A percentile compares a stretch with the other conserved stretches of the same genome.
phyloP scores from a whole-genome alignment of 1,140 invertebrate genomes.

The Diprion similis region DNA sequence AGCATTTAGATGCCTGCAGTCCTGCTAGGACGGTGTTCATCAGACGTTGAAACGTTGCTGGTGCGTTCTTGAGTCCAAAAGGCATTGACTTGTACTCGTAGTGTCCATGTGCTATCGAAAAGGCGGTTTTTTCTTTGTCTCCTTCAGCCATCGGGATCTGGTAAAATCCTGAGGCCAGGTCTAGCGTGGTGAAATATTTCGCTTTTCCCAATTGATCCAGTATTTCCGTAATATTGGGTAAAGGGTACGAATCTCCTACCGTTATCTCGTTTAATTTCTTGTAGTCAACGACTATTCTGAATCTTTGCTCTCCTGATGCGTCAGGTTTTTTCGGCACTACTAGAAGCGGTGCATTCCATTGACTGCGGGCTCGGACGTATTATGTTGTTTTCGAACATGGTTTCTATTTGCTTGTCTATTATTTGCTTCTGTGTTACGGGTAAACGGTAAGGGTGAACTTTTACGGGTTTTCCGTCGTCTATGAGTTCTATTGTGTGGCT shows the following conservation, averaged over 20 bases:
- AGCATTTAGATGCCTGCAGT: slow-evolving; percentile 12
- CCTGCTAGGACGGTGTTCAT: slow-evolving; percentile 18
- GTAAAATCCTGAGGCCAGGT: no score
- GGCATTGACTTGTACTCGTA: no score
- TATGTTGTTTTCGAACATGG: slow-evolving; percentile 37
- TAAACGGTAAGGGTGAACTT: slow-evolving; percentile 34
- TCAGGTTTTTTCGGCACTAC: slow-evolving; percentile 39
- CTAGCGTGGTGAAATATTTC: no score
- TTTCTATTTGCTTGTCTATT: slow-evolving; percentile 36
- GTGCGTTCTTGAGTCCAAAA: no score
- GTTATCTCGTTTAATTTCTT: slow-evolving; percentile 31
- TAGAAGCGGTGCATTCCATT: slow-evolving; percentile 42
- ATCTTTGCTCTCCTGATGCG: slow-evolving; percentile 27
- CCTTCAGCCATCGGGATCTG: no score
- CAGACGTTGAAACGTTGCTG: no score
- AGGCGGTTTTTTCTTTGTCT: no score
- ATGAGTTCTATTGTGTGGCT: no score
- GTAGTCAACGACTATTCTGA: slow-evolving; percentile 30
- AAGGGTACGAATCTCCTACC: slow-evolving; percentile 34
- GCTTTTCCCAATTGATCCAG: no score
- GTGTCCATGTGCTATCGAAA: no score
- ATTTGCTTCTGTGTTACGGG: slow-evolving; percentile 35
- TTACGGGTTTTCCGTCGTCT: no score
- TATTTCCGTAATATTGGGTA: no score
- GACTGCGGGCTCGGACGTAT: slow-evolving; percentile 39